Evolutionary conservation across 1,140 invertebrate species (phyloP).

Genomic region (Holotrichia oblita): DNA sequence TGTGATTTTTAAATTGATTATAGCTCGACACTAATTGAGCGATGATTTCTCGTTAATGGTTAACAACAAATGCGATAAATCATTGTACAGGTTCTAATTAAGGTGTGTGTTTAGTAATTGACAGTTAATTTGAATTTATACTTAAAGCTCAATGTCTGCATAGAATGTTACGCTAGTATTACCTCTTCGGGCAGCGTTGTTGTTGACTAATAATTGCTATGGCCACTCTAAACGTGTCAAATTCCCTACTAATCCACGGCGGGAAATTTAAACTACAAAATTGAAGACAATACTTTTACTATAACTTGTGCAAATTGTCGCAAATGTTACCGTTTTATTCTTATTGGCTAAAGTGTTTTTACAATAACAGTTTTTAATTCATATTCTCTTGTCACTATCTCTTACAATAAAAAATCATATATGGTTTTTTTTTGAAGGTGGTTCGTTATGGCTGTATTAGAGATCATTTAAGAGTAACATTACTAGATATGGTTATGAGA

Average conservation of each 20-base stretch:
- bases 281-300: conserved; percentile 95
- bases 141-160: no score
- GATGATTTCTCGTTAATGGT: conserved; percentile 97
- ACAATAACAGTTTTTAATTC: not conserved
- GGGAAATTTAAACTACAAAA: conserved; percentile 99
- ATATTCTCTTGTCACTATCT: no score
- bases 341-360: not conserved
- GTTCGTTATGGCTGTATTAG: conserved; percentile 93
- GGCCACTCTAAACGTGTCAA: no score
- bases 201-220: no score
- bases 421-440: conserved; percentile 69
- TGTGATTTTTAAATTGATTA: no score
- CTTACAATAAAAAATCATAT: no score
- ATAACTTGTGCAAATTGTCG: no score
- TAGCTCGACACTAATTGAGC: conserved; percentile 89
- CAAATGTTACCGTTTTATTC: no score
- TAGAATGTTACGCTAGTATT: no score
- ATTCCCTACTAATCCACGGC: conserved; percentile 99
- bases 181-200: no score
- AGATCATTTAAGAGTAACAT: conserved; percentile 92
- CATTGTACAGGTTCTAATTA: no score
- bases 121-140: conserved; percentile 98
- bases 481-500: conserved; percentile 94
- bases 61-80: no score
- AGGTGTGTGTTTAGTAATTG: conserved; percentile 97